These are phyloP conservation scores for Liposcelis brunnea DNA, from an alignment of 2,888 invertebrate species.

Conservation along the genomic window DNA sequence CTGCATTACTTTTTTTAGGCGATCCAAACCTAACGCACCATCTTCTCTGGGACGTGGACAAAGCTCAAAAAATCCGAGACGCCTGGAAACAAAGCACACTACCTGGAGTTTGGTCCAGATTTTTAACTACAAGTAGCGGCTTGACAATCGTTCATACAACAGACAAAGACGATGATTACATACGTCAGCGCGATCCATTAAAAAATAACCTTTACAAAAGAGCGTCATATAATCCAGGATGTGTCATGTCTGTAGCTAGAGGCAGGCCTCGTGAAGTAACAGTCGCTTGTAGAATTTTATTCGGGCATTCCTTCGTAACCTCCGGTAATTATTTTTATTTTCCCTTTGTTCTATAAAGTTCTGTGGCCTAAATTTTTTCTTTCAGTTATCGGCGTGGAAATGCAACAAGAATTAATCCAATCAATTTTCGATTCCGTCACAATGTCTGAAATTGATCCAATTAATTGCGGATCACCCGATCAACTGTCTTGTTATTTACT, in stretches of 20 bases:
- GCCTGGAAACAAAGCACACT: slow-evolving; percentile 16
- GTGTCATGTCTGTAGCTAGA: slow-evolving; percentile 9
- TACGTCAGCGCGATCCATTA: slow-evolving; percentile 11
- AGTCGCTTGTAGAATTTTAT: slow-evolving; percentile 1
- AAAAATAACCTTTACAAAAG: slow-evolving; percentile 12
- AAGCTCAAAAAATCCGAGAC: slow-evolving; percentile 15
- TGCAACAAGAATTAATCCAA: slow-evolving; percentile 17
- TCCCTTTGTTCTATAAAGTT: neutral
- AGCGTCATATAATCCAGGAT: slow-evolving; percentile 10
- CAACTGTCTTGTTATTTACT: slow-evolving; percentile 23
- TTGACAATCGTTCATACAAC: slow-evolving; percentile 19
- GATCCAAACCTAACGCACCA: slow-evolving; percentile 20
- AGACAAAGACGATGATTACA: slow-evolving; percentile 8
- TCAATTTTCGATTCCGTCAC: slow-evolving; percentile 15
- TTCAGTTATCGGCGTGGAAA: slow-evolving; percentile 21
- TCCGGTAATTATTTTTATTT: neutral
- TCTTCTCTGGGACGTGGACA: slow-evolving; percentile 22
- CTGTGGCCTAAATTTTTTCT: neutral
- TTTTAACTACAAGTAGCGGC: slow-evolving; percentile 25
- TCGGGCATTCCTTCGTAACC: neutral
- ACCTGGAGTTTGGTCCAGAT: slow-evolving; percentile 16
- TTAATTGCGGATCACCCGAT: slow-evolving; percentile 14
- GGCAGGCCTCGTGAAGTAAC: slow-evolving; percentile 1
- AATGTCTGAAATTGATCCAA: slow-evolving; percentile 8
- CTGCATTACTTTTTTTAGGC: slow-evolving; percentile 12